Conservation (phyloP, 2,888 invertebrate genomes). For the Arctia plantaginis region DNA sequence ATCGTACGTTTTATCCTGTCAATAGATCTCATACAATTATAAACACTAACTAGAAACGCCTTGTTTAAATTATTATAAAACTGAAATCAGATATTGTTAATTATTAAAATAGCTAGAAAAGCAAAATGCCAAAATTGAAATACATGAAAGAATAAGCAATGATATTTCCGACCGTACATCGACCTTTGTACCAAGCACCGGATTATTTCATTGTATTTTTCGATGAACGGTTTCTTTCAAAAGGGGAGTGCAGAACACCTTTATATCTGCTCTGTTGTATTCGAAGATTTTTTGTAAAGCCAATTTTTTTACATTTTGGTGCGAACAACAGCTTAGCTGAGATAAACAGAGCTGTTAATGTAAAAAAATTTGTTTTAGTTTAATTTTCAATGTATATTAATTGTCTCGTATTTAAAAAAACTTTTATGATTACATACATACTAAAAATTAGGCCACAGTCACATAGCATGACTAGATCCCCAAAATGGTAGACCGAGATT, state of each 20-base stretch:
- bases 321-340: not conserved
- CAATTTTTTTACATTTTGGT: constrained; percentile 12
- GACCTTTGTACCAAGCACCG: constrained; percentile 70
- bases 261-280: constrained; percentile 33
- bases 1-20: too few relatives aligned
- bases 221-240: constrained; percentile 64
- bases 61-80: not conserved
- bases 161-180: constrained; percentile 51
- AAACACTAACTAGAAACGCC: not conserved
- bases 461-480: not conserved
- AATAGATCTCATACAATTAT: too few relatives aligned
- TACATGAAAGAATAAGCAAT: not conserved
- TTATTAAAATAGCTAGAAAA: too few relatives aligned
- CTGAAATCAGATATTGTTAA: not conserved
- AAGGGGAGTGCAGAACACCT: constrained; percentile 62
- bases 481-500: not conserved
- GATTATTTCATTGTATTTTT: constrained; percentile 84
- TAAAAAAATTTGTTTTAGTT: not conserved
- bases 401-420: too few relatives aligned
- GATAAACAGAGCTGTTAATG: constrained; percentile 10
- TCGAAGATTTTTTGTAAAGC: constrained; percentile 30
- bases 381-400: not conserved
- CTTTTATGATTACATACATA: not conserved
- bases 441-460: too few relatives aligned
- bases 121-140: too few relatives aligned